phyloP scores from a whole-genome alignment of 2,888 invertebrate species.

The Tipula helvola region DNA sequence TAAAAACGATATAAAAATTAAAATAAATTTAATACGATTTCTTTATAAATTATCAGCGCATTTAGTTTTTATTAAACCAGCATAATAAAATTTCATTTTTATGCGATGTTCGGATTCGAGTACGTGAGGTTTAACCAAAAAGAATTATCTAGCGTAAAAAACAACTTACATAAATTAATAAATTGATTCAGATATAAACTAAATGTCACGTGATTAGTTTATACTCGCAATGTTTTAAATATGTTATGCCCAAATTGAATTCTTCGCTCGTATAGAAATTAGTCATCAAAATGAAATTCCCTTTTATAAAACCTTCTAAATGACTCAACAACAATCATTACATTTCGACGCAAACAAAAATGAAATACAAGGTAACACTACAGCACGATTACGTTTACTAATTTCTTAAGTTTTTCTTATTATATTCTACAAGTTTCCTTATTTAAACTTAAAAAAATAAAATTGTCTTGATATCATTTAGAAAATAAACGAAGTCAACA shows the following conservation, averaged over 20 bases:
- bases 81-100: background rate
- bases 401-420: background rate
- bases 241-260: background rate
- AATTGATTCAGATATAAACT: background rate
- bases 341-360: background rate
- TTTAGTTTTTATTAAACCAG: background rate
- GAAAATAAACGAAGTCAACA: background rate
- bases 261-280: background rate
- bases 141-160: background rate
- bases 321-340: background rate
- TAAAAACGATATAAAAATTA: background rate
- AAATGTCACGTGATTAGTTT: background rate
- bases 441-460: background rate
- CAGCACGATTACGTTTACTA: background rate
- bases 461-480: background rate
- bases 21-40: background rate
- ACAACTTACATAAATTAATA: background rate
- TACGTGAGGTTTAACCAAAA: background rate
- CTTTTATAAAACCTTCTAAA: background rate
- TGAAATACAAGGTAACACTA: background rate
- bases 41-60: background rate
- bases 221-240: background rate
- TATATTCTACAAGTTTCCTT: background rate
- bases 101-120: background rate
- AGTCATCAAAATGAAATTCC: background rate